A percentile compares a stretch with the other conserved stretches of the same genome.
These are phyloP conservation scores for Leuctra nigra DNA, from an alignment of 2,888 invertebrate species.

Conservation along the genomic window DNA sequence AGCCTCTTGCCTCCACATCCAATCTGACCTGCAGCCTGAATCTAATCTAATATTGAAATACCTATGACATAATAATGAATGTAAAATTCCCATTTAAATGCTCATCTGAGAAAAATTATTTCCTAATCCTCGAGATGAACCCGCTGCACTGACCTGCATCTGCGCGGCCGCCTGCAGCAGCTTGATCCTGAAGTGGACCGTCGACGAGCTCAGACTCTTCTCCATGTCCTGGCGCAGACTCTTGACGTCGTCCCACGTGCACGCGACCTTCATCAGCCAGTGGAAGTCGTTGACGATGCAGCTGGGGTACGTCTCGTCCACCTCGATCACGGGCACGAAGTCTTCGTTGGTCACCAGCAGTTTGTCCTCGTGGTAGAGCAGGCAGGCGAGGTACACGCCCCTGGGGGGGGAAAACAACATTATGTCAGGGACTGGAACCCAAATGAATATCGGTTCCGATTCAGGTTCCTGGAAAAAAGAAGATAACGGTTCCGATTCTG, in stretches of 20 bases:
- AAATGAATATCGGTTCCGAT: no score
- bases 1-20: no score
- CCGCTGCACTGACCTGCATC: constrained; percentile 62
- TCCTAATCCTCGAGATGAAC: no score
- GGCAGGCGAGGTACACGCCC: constrained; percentile 88
- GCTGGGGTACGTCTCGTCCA: constrained; percentile 91
- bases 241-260: constrained; percentile 96
- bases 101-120: no score
- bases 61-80: no score
- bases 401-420: constrained; percentile 48
- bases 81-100: no score
- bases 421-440: no score
- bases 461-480: no score
- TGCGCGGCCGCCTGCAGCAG: constrained; percentile 86
- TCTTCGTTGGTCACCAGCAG: constrained; percentile 96
- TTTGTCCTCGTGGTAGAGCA: constrained; percentile 92
- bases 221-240: constrained; percentile 90
- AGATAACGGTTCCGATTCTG: no score
- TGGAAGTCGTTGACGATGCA: constrained; percentile 90
- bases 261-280: constrained; percentile 84
- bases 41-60: no score
- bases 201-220: constrained; percentile 82
- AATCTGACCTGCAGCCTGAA: no score
- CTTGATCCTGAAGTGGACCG: constrained; percentile 83
- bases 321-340: constrained; percentile 92